phyloP scores from a whole-genome alignment of 2,797 vertebrate species.

The Pangasius mekongensis region DNA sequence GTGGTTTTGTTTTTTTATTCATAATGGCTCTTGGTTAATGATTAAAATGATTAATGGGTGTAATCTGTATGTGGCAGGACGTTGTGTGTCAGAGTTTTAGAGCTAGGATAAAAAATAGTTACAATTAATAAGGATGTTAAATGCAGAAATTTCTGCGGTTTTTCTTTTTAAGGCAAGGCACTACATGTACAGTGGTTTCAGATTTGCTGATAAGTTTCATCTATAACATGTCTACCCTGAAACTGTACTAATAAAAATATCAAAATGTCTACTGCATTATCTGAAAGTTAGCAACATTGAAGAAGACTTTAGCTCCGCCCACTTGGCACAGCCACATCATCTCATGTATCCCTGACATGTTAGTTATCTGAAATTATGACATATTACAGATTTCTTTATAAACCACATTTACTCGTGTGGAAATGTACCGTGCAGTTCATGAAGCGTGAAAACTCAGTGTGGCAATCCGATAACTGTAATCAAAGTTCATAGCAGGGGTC shows the following conservation, averaged over 20 bases:
- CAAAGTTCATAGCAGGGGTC: background rate
- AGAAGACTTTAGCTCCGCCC: background rate
- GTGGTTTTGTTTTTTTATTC: background rate
- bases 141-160: conserved; percentile 18
- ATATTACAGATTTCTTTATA: background rate
- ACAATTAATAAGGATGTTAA: conserved; percentile 36
- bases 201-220: background rate
- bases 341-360: background rate
- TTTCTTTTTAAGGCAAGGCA: conserved; percentile 15
- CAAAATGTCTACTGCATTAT: background rate
- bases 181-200: background rate
- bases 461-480: background rate
- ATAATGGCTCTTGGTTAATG: background rate
- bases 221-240: background rate
- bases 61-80: conserved; percentile 4
- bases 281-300: background rate
- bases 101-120: background rate
- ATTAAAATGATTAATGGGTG: background rate
- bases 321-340: background rate
- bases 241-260: background rate
- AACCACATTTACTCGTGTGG: background rate
- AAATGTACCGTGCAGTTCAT: background rate
- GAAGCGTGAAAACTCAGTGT: background rate
- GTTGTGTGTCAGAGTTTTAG: conserved; percentile 10
- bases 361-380: background rate